Conservation (phyloP, 2,888 invertebrate species). For the Blastobasis adustella region DNA sequence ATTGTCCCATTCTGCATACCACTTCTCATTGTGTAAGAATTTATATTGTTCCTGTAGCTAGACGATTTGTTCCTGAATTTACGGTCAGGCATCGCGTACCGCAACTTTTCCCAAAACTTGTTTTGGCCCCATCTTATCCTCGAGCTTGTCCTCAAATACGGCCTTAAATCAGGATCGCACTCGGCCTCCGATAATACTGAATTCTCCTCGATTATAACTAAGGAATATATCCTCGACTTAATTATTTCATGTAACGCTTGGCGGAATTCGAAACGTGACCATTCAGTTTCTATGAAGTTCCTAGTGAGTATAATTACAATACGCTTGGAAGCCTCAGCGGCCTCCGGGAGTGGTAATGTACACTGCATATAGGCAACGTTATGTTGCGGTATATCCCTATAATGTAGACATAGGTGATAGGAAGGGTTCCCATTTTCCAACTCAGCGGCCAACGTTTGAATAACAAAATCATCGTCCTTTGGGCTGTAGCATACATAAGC, state of each 20-base stretch:
- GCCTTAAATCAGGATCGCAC: constrained; percentile 89
- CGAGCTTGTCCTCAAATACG: constrained; percentile 90
- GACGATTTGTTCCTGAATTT: constrained; percentile 59
- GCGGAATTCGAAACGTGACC: constrained; percentile 93
- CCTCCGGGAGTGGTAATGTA: constrained; percentile 85
- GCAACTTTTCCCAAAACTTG: constrained; percentile 94
- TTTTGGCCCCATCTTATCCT: constrained; percentile 91
- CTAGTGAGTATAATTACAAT: constrained; percentile 90
- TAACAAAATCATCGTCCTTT: constrained; percentile 93
- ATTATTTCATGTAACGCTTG: constrained; percentile 92
- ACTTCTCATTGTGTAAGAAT: constrained; percentile 86
- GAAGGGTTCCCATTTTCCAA: constrained; percentile 87
- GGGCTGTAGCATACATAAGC: constrained; percentile 95
- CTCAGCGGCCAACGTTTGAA: constrained; percentile 89
- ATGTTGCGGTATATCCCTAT: constrained; percentile 86
- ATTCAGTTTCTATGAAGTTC: constrained; percentile 93
- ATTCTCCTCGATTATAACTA: constrained; percentile 91
- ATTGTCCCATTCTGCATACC: constrained; percentile 75
- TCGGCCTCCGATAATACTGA: constrained; percentile 86
- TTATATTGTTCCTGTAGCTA: constrained; percentile 86
- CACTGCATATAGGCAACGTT: constrained; percentile 80
- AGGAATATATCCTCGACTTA: constrained; percentile 85
- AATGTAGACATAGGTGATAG: constrained; percentile 91
- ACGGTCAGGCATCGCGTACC: constrained; percentile 90
- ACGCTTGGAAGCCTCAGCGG: constrained; percentile 90